Evolutionary conservation across 1,140 invertebrate species (phyloP), one percentile per base, ranked within the genome.

Genomic region (Drosophila rhopaloa): DNA sequence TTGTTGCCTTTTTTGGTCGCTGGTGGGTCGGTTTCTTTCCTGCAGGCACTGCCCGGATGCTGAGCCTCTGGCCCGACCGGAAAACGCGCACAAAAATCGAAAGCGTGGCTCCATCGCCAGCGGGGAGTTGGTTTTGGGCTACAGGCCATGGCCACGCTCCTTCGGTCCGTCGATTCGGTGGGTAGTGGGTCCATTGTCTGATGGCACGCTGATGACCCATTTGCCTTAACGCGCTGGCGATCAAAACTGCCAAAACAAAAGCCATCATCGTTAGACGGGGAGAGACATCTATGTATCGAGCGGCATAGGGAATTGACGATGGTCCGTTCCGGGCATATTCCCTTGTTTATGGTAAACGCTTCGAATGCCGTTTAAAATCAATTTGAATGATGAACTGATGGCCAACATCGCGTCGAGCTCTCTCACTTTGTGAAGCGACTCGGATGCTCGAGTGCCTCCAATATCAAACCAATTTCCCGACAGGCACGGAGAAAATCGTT

Each of bases 181-280:
- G 29, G 6, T 32, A 24, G 6, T 32, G 29, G 40, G 46, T 63
- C 63, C 63, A 86, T 81, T 82, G 79, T 85, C 50, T 58, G 77
- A 46, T 74, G 81, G 67, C 62, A 62, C 79, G 80, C 83, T 83
- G 76, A 88, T 83, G 83, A 86, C 83, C 83, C 83, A 86, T 86
- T 86, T 86, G 76, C 84, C 66, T 88, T 86, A 86, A 86, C 82
- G 83, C 72, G 84, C 84, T 56, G 68, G 72, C 84, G 81, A 86
- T 89, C 83, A 86, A 89, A 76, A 86, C 66, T 79, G 84, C 83
- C 84, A 86, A 86, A 86, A 86, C 79, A 86, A 89, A 89, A 89
- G 84, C 79, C 84, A 86, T 86, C 83, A 86, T 86, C 83, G 83
- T 86, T 86, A 86, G 83, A 78, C 47, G 50, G 9, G 14, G 32